phyloP scores from a whole-genome alignment of 1,140 invertebrate species.

The Apolygus lucorum region DNA sequence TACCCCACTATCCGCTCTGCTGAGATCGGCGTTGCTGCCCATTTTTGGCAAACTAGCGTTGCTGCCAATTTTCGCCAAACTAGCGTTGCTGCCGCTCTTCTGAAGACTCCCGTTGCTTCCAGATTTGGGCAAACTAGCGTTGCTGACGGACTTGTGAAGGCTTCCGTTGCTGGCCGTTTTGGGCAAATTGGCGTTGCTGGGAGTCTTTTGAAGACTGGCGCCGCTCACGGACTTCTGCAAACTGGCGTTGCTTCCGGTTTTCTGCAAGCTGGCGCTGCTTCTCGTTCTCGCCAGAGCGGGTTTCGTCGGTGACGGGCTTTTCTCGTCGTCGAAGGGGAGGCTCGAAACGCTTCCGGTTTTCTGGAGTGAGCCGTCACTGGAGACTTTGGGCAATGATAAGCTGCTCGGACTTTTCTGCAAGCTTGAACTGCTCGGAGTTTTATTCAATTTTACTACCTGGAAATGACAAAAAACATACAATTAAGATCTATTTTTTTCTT shows the following conservation, averaged over 20 bases:
- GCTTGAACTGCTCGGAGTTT: neutral
- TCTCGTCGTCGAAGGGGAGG: neutral
- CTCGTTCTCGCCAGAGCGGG: neutral
- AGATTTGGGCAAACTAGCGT: neutral
- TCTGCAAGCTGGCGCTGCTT: neutral
- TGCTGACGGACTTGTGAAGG: neutral
- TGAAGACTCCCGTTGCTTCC: neutral
- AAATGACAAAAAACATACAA: too few relatives aligned
- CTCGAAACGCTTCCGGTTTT: neutral
- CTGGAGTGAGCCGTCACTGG: neutral
- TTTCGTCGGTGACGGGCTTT: neutral
- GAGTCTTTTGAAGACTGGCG: neutral
- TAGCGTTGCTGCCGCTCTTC: neutral
- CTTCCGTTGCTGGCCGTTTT: neutral
- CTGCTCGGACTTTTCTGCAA: neutral
- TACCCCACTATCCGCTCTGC: too few relatives aligned
- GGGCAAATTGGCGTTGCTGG: neutral
- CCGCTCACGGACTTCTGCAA: neutral
- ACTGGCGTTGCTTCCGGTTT: neutral
- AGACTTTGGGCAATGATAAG: neutral
- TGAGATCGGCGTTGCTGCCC: neutral
- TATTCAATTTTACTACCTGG: neutral
- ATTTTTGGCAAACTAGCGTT: neutral
- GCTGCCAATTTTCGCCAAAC: neutral
- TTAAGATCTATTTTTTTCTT: too few relatives aligned